These are phyloP conservation scores for Drosophila hamatofila DNA, from an alignment of 2,888 invertebrate genomes.

Conservation along the genomic window DNA sequence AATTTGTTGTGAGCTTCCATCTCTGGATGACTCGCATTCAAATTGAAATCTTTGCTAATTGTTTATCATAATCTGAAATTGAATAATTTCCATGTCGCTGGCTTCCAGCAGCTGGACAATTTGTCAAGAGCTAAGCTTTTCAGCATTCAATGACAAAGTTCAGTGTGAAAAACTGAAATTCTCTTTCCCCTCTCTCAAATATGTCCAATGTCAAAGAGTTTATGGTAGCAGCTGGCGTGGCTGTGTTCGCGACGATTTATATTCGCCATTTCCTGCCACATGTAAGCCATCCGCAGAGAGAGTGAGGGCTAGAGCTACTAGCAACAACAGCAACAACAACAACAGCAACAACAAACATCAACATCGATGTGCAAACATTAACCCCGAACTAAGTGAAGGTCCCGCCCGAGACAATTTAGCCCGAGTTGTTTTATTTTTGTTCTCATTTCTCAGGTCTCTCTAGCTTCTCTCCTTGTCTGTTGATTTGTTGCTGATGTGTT, in stretches of 20 bases:
- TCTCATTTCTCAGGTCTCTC: slow-evolving; percentile 13
- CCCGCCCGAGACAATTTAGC: slow-evolving; percentile 31
- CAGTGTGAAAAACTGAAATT: slow-evolving; percentile 17
- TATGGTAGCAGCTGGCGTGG: slow-evolving; percentile 42
- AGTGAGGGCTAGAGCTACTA: neutral
- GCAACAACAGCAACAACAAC: slow-evolving; percentile 1
- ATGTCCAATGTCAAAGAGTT: slow-evolving; percentile 49
- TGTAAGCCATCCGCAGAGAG: slow-evolving; percentile 42
- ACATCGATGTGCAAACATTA: slow-evolving; percentile 55
- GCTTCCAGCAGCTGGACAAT: slow-evolving; percentile 35
- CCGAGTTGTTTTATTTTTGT: slow-evolving; percentile 34
- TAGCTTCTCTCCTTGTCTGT: slow-evolving; percentile 12
- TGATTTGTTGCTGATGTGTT: slow-evolving; percentile 78
- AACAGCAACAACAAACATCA: slow-evolving; percentile 16
- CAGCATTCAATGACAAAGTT: slow-evolving; percentile 36
- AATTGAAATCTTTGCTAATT: slow-evolving; percentile 40
- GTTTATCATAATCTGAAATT: slow-evolving; percentile 28
- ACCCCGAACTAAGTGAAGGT: slow-evolving; percentile 61
- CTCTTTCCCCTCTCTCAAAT: slow-evolving; percentile 1
- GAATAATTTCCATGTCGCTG: slow-evolving; percentile 13
- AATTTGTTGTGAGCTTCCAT: neutral
- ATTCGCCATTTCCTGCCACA: slow-evolving; percentile 68
- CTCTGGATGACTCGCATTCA: neutral
- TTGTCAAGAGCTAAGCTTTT: slow-evolving; percentile 34
- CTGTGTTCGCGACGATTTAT: slow-evolving; percentile 61